phyloP scores from a whole-genome alignment of 2,113 vertebrate species.

The Dicaeum eximium region DNA sequence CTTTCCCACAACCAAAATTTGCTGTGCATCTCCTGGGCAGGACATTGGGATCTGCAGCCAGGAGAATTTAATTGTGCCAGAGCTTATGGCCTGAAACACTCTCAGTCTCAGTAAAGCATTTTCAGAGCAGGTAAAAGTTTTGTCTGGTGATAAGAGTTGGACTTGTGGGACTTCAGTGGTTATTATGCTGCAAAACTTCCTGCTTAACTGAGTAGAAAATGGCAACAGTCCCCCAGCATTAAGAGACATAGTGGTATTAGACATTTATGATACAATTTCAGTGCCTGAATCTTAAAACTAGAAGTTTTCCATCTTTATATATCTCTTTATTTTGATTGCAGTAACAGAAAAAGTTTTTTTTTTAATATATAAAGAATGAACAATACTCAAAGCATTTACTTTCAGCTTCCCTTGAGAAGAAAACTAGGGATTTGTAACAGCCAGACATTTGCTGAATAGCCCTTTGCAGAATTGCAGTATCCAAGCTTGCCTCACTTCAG shows the following conservation, averaged over 20 bases:
- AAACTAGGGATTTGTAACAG: background rate
- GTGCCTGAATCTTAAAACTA: background rate
- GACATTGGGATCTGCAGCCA: background rate
- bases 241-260: background rate
- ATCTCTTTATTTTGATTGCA: conserved; percentile 15
- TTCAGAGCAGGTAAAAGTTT: background rate
- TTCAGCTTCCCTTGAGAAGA: background rate
- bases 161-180: background rate
- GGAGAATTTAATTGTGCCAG: background rate
- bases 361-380: conserved; percentile 7
- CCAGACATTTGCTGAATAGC: background rate
- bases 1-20: background rate
- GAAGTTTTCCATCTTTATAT: background rate
- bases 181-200: background rate
- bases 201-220: background rate
- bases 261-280: background rate
- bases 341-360: background rate
- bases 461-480: background rate
- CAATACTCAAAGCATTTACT: background rate
- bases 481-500: background rate
- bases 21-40: background rate
- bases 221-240: background rate
- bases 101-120: background rate
- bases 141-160: background rate
- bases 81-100: background rate